phyloP scores from a whole-genome alignment of 2,113 vertebrate species.

The Phalacrocorax aristotelis region DNA sequence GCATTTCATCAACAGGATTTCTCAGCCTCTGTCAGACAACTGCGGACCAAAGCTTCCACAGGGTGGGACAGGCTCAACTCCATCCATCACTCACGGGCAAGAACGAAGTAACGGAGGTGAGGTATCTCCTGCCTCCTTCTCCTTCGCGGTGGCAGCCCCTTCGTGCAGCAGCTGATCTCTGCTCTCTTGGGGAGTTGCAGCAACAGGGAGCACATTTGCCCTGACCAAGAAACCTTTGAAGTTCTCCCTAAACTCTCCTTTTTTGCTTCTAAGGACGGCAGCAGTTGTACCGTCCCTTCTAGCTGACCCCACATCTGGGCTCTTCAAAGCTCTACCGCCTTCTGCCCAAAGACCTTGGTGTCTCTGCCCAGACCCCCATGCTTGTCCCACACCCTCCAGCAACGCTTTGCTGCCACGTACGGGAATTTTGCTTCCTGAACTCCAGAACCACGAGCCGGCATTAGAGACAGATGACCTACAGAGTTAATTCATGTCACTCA shows the following conservation, averaged over 20 bases:
- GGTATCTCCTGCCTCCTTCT: neutral
- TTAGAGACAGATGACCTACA: neutral
- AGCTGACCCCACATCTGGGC: no score
- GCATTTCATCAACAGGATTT: neutral
- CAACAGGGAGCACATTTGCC: neutral
- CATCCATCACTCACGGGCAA: no score
- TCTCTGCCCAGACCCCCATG: neutral
- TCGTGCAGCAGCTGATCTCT: neutral
- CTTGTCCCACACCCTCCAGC: neutral
- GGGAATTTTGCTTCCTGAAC: neutral
- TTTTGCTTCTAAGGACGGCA: neutral
- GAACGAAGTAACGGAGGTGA: neutral
- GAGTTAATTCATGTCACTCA: neutral
- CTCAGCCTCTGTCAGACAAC: neutral
- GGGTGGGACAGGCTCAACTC: rapidly evolving
- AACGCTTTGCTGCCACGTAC: neutral
- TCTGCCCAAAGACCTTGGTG: neutral
- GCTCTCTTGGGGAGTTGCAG: neutral
- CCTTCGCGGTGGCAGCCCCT: neutral
- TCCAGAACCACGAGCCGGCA: rapidly evolving
- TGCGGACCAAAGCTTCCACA: neutral
- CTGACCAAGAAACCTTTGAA: neutral
- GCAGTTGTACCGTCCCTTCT: neutral
- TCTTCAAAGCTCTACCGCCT: neutral
- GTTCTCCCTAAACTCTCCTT: neutral